Conservation (phyloP, 2,113 vertebrate genomes). For the Pimephales promelas region DNA sequence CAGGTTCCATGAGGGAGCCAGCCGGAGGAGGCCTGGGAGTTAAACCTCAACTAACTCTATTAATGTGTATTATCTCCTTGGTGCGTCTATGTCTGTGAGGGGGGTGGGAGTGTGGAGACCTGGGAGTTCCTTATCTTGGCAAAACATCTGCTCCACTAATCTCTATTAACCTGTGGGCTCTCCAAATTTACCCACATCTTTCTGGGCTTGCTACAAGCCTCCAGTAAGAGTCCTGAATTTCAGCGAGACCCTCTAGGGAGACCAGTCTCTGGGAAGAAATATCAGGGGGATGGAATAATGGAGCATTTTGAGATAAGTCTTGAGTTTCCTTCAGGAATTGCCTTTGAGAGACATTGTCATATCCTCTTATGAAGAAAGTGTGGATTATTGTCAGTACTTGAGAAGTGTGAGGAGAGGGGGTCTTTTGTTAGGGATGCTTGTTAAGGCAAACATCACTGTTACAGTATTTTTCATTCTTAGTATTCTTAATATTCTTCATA, state of each 20-base stretch:
- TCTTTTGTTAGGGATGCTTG: not conserved
- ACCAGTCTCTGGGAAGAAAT: conserved; percentile 7
- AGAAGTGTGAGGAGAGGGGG: not conserved
- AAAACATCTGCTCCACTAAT: conserved; percentile 69
- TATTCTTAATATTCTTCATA: not conserved
- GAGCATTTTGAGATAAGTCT: conserved; percentile 20
- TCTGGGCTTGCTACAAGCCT: conserved; percentile 20
- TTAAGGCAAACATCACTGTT: not conserved
- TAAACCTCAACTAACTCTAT: conserved; percentile 59
- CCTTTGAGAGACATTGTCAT: not conserved
- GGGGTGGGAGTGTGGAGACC: conserved; percentile 20
- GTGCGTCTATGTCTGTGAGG: conserved; percentile 38
- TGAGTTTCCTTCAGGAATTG: not conserved
- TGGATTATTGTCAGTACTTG: conserved; percentile 12
- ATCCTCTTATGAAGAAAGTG: conserved; percentile 2
- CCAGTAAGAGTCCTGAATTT: not conserved
- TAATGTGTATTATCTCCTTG: conserved; percentile 30
- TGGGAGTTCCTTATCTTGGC: conserved; percentile 56
- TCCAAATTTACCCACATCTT: conserved; percentile 46
- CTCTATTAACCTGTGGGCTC: conserved; percentile 61
- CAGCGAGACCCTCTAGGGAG: not conserved
- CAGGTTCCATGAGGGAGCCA: conserved; percentile 57
- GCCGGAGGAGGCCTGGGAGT: conserved; percentile 30
- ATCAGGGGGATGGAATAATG: conserved; percentile 1
- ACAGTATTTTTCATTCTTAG: not conserved